These are phyloP conservation scores for Drosophila ochracea DNA, from an alignment of 2,888 invertebrate species.

Conservation along the genomic window DNA sequence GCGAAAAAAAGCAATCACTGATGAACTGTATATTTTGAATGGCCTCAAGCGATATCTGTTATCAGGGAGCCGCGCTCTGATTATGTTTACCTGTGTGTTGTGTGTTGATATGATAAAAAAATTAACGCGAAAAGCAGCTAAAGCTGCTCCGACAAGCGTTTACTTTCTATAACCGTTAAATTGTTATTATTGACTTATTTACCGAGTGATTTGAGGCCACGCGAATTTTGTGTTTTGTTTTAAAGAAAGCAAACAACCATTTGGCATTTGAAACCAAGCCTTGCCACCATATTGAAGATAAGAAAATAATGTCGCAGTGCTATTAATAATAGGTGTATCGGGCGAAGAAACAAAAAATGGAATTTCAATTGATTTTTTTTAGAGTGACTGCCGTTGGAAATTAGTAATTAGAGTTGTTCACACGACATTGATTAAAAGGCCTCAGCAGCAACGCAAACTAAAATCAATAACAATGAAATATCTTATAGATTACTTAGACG, in stretches of 20 bases:
- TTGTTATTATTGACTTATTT: constrained; percentile 73
- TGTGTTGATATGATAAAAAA: constrained; percentile 58
- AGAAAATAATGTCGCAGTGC: constrained; percentile 49
- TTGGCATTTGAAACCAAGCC: constrained; percentile 39
- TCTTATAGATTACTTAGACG: constrained; percentile 12
- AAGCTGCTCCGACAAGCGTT: constrained; percentile 28
- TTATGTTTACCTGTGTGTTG: constrained; percentile 37
- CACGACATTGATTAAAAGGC: constrained; percentile 59
- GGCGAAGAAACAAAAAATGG: constrained; percentile 35
- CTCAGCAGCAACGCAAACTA: constrained; percentile 9
- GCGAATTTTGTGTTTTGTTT: constrained; percentile 16
- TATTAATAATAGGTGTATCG: constrained; percentile 63
- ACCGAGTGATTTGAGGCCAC: constrained; percentile 36
- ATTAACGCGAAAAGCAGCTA: constrained; percentile 16
- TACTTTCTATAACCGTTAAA: constrained; percentile 64
- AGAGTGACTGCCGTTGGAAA: constrained; percentile 41
- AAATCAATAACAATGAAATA: constrained; percentile 28
- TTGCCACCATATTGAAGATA: constrained; percentile 51
- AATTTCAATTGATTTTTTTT: constrained; percentile 53
- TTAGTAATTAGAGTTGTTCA: constrained; percentile 61
- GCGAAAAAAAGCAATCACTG: constrained; percentile 14
- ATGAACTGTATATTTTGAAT: constrained; percentile 15
- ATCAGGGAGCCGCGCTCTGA: constrained; percentile 48
- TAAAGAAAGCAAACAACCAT: constrained; percentile 14
- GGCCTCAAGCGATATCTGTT: constrained; percentile 32